Conservation (phyloP, 2,797 vertebrate genomes). For the Lagodon rhomboides region DNA sequence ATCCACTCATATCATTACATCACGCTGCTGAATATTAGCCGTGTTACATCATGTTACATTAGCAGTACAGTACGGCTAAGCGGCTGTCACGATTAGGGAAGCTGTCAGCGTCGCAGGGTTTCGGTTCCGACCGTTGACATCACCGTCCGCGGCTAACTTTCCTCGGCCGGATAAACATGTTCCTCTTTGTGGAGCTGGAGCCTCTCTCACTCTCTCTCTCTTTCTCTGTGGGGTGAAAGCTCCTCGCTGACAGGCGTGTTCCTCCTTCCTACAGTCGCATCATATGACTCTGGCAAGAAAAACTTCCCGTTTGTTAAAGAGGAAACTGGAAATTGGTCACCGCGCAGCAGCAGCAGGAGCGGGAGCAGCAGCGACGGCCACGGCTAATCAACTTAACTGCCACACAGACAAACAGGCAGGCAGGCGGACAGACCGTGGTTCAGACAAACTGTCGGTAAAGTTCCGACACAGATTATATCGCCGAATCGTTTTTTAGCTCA, state of each 20-base stretch:
- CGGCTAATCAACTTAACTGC: not conserved
- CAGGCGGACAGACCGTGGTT: not conserved
- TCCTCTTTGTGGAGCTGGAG: conserved; percentile 34
- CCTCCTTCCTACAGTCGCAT: conserved; percentile 63
- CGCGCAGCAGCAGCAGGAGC: not conserved
- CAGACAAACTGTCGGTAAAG: not conserved
- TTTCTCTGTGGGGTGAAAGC: not conserved
- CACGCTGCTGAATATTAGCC: not conserved
- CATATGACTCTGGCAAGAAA: conserved; percentile 77
- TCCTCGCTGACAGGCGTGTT: conserved; percentile 52
- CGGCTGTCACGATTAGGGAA: conserved; percentile 13
- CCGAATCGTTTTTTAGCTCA: not conserved
- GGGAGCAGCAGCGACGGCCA: not conserved
- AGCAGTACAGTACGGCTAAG: not conserved
- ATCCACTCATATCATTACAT: not conserved
- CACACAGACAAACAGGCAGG: too few species aligned
- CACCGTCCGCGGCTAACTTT: conserved; percentile 42
- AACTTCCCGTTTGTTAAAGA: conserved; percentile 53
- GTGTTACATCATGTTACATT: not conserved
- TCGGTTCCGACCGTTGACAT: conserved; percentile 51
- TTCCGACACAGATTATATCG: not conserved
- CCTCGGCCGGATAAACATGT: not conserved
- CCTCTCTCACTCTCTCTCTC: not conserved
- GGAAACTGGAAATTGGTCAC: conserved; percentile 21
- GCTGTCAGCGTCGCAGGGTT: conserved; percentile 33